Conservation (phyloP, 2,113 vertebrate species). For the Oreamnos americanus region DNA sequence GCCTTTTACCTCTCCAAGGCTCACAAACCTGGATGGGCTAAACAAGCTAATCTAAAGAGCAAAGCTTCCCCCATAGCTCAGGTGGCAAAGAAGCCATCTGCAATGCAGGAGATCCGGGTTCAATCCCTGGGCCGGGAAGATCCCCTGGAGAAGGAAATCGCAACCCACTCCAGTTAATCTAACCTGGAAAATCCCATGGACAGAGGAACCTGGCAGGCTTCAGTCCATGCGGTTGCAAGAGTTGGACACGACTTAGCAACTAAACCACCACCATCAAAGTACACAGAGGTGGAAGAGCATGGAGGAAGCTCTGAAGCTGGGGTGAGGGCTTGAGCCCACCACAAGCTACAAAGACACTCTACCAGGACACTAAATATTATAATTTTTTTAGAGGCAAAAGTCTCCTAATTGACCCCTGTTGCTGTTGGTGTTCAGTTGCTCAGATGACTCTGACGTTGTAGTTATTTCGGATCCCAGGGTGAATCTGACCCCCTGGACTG, state of each 20-base stretch:
- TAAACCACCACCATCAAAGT: background rate
- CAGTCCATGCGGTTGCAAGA: background rate
- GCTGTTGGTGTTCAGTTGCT: background rate
- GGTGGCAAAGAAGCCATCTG: background rate
- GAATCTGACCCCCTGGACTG: background rate
- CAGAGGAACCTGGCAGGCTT: background rate
- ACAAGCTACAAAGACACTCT: rapidly evolving
- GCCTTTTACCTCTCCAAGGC: background rate
- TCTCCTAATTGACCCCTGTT: background rate
- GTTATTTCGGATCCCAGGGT: background rate
- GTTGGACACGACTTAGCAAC: rapidly evolving
- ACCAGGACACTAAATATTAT: background rate
- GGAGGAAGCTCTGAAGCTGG: too few relatives aligned
- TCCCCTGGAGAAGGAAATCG: background rate
- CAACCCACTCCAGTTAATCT: background rate
- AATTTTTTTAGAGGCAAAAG: background rate
- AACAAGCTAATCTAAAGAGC: background rate
- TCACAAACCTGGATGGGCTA: background rate
- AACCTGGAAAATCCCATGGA: background rate
- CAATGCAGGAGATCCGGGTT: background rate
- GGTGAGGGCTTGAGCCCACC: background rate
- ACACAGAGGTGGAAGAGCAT: background rate
- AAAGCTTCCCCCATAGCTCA: background rate
- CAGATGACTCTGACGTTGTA: background rate
- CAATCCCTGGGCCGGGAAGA: rapidly evolving